A percentile compares a stretch with the other conserved stretches of the same genome.
phyloP scores from a whole-genome alignment of 92 coral and sea anemone species.

The Heliopora coerulea region DNA sequence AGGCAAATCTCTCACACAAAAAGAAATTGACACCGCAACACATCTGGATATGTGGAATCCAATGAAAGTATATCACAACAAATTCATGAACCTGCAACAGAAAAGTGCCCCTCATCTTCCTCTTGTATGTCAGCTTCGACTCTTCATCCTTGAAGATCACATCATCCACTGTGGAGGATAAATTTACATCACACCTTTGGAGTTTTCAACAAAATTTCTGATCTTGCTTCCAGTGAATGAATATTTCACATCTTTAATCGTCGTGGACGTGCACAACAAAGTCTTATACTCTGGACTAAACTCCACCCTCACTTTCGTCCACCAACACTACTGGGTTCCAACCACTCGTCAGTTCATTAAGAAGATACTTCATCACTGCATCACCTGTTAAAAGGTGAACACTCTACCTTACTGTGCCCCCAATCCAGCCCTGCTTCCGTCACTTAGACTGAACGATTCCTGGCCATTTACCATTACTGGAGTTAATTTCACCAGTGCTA shows the following conservation, averaged over 20 bases:
- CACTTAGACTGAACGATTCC: not conserved
- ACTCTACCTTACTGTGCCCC: conserved; percentile 2
- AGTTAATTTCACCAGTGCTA: conserved; percentile 16
- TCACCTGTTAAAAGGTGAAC: not conserved
- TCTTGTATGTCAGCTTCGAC: conserved; percentile 21
- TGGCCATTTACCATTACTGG: conserved; percentile 19
- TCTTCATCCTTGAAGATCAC: conserved; percentile 17
- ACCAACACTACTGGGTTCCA: conserved; percentile 17
- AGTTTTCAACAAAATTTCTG: conserved; percentile 18
- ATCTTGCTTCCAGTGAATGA: conserved; percentile 11
- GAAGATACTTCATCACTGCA: conserved; percentile 18
- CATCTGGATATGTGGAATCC: too few relatives aligned
- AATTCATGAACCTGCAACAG: not conserved
- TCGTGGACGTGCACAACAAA: not conserved
- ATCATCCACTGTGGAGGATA: conserved; percentile 22
- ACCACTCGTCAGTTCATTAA: conserved; percentile 8
- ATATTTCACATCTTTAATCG: conserved; percentile 10
- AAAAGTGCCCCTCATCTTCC: conserved; percentile 1
- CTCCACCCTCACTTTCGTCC: conserved; percentile 13
- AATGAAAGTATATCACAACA: not conserved
- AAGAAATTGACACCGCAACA: too few relatives aligned
- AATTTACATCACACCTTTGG: conserved; percentile 17
- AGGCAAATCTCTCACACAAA: too few relatives aligned
- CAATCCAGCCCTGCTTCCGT: not conserved
- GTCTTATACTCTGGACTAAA: not conserved